These are phyloP conservation scores for Felis chaus DNA, from an alignment of 2,113 vertebrate genomes.

Conservation along the genomic window DNA sequence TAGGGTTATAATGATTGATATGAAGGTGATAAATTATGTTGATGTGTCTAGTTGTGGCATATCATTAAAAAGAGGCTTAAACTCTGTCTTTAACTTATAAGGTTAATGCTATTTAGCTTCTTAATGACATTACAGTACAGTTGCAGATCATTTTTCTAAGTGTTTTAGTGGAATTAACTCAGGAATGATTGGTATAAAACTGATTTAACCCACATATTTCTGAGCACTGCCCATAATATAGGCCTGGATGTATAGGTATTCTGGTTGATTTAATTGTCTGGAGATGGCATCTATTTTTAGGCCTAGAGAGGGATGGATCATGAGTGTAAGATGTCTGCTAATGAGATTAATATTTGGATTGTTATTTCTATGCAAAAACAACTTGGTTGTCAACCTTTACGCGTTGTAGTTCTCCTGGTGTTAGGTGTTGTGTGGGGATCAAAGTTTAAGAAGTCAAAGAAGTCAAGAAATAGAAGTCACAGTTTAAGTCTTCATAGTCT, in stretches of 20 bases:
- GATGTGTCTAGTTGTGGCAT: not conserved
- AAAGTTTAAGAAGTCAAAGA: not conserved
- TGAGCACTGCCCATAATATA: not conserved
- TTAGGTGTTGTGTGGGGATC: accelerated
- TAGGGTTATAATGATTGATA: not conserved
- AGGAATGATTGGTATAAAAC: not conserved
- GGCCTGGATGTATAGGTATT: accelerated
- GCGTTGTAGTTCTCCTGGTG: accelerated
- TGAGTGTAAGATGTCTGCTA: accelerated
- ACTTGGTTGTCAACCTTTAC: accelerated
- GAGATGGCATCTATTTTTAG: not conserved
- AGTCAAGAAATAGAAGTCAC: not conserved
- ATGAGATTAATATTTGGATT: accelerated
- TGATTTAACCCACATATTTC: not conserved
- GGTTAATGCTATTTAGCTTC: not conserved
- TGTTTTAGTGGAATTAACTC: accelerated
- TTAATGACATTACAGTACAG: not conserved
- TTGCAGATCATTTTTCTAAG: not conserved
- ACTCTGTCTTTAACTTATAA: not conserved
- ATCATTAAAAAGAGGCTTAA: not conserved
- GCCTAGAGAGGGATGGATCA: accelerated
- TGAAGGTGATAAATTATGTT: not conserved
- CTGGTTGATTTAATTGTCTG: not conserved
- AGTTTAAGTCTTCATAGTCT: accelerated
- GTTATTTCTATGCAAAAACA: accelerated